Evolutionary conservation across 2,113 vertebrate genomes (phyloP), one percentile per base, ranked within the genome.

Genomic region (Tachysurus fulvidraco): DNA sequence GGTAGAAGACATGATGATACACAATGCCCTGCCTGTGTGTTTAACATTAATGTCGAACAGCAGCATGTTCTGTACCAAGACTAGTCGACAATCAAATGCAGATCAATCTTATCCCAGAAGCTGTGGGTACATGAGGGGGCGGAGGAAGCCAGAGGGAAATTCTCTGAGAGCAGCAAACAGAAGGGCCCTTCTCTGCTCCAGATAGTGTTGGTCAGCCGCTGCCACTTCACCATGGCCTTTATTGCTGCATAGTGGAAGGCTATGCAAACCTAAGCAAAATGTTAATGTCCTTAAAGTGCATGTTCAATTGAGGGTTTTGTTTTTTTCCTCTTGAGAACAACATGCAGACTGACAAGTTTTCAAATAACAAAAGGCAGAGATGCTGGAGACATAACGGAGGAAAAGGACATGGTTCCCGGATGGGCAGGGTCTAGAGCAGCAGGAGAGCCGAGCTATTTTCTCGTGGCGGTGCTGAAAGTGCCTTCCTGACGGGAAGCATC

Each of bases 401-500:
- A 81, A 52, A 57, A 59, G n/a, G 62, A 62, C 46, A 52, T 1
- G 6, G 23, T 30, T 60, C 19, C 78, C 81, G 88, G 79, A 87
- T 89, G 89, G 88, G 85, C 13, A n/a, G 85, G 86, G 87, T 65
- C 83, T 86, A 73, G 55, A 60, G 60, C 89, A 87, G 36, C 46
- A 78, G 36, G 19, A 54, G 50, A 82, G 59, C 5, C 0, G 13
- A 67, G 54, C 69, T 65, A 87, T 76, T 69, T 89, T 88, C 88
- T 90, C 88, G 88, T 86, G 83, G 87, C 85, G 83, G 44, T 28
- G 87, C 88, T 86, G 88, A 92, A 86, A 90, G 88, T 85, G 87
- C 90, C 88, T 87, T 90, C 89, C 88, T 89, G 71, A 91, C 54
- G 85, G 90, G 90, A 91, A 89, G 65, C 30, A 30, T 41, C 79